Evolutionary conservation across 2,888 invertebrate genomes (phyloP).

Genomic region (Camponotus fellah): DNA sequence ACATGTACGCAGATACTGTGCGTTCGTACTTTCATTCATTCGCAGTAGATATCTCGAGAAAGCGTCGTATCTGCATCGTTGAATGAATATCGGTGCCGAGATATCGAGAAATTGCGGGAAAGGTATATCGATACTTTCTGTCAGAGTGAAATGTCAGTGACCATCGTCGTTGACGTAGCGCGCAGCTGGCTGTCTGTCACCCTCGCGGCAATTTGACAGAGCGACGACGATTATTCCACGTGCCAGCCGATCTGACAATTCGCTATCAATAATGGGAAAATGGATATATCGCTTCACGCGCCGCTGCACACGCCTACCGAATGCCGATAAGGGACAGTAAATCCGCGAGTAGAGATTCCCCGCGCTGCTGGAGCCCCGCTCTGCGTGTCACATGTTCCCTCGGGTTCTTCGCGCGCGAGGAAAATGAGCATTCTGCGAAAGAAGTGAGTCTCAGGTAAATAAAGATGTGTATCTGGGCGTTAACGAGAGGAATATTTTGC

Average conservation of each 20-base stretch:
- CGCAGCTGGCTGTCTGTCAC: neutral
- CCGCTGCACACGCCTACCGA: slow-evolving; percentile 63
- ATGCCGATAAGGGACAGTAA: slow-evolving; percentile 65
- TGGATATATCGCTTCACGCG: slow-evolving; percentile 58
- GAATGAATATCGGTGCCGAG: slow-evolving; percentile 22
- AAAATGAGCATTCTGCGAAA: slow-evolving; percentile 82
- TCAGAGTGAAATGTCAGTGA: slow-evolving; percentile 19
- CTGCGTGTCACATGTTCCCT: slow-evolving; percentile 55
- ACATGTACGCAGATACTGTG: neutral
- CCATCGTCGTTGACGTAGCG: neutral
- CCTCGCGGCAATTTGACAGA: slow-evolving; percentile 2
- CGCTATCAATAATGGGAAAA: slow-evolving; percentile 67
- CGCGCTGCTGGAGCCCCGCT: slow-evolving; percentile 17
- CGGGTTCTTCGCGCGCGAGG: slow-evolving; percentile 26
- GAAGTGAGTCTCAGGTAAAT: slow-evolving; percentile 65
- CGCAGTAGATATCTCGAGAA: neutral
- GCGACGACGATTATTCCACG: slow-evolving; percentile 54
- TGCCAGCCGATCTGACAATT: slow-evolving; percentile 60
- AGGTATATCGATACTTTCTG: slow-evolving; percentile 26
- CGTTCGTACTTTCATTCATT: neutral
- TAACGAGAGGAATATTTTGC: slow-evolving; percentile 79
- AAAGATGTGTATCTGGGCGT: neutral
- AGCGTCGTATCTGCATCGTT: slow-evolving; percentile 15
- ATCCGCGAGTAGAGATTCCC: neutral
- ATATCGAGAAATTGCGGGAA: slow-evolving; percentile 11